phyloP scores from a whole-genome alignment of 2,113 vertebrate species.

The Sceloporus undulatus region DNA sequence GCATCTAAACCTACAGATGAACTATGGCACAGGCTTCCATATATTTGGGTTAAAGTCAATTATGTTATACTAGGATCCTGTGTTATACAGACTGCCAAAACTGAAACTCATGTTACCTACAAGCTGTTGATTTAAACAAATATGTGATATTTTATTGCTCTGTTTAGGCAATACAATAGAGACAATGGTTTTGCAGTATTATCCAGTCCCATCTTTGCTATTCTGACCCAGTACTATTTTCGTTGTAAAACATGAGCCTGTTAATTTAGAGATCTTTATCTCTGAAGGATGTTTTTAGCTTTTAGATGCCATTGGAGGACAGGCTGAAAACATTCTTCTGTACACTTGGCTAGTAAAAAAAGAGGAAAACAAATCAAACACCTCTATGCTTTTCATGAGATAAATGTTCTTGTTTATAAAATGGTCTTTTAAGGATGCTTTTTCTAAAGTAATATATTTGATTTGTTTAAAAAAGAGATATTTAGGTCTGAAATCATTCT shows the following conservation, averaged over 20 bases:
- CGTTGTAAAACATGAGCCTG: conserved; percentile 29
- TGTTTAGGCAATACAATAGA: conserved; percentile 11
- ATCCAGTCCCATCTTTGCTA: conserved; percentile 7
- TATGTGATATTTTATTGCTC: conserved; percentile 5
- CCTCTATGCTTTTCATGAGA: conserved; percentile 1
- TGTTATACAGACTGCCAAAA: conserved; percentile 1
- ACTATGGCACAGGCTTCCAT: not conserved
- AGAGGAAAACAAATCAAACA: conserved; percentile 16
- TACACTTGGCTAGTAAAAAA: conserved; percentile 5
- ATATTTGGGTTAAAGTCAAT: conserved; percentile 23
- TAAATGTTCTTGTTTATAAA: conserved; percentile 6
- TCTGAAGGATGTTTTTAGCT: conserved; percentile 17
- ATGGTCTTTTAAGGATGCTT: not conserved
- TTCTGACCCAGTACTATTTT: conserved; percentile 7
- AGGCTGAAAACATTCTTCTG: not conserved
- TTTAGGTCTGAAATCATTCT: too few relatives aligned
- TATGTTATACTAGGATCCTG: conserved; percentile 5
- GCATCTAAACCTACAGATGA: conserved; percentile 8
- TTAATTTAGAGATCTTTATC: conserved; percentile 23
- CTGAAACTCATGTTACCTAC: conserved; percentile 4
- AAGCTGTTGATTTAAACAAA: conserved; percentile 42
- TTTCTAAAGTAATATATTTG: not conserved
- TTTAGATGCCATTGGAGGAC: conserved; percentile 13
- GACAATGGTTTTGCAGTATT: conserved; percentile 2
- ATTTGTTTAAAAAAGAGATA: not conserved